Percentiles rank a stretch among this genome's conserved stretches.
These are phyloP conservation scores for Lordiphosa fenestrarum DNA, from an alignment of 2,888 invertebrate species.

Conservation along the genomic window DNA sequence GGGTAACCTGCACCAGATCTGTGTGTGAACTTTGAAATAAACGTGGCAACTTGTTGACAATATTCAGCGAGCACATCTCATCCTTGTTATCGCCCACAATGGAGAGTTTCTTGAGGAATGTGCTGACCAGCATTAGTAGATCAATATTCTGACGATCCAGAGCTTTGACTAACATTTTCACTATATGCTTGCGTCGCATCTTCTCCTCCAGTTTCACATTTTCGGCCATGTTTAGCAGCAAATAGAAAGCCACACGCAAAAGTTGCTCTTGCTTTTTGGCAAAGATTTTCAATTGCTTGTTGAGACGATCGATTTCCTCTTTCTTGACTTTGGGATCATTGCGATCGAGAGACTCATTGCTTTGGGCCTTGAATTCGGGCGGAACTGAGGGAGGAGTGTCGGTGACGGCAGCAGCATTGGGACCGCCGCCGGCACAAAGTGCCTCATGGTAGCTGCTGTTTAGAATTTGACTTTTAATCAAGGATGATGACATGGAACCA, in stretches of 20 bases:
- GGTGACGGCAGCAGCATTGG: not conserved
- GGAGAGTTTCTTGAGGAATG: slow-evolving; percentile 96
- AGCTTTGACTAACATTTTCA: slow-evolving; percentile 91
- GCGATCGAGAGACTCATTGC: slow-evolving; percentile 76
- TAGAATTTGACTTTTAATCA: slow-evolving; percentile 83
- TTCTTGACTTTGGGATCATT: slow-evolving; percentile 81
- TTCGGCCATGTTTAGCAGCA: slow-evolving; percentile 96
- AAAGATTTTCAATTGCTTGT: slow-evolving; percentile 88
- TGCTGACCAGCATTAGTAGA: slow-evolving; percentile 92
- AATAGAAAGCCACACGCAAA: slow-evolving; percentile 93
- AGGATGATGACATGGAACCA: slow-evolving; percentile 81
- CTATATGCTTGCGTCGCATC: slow-evolving; percentile 96
- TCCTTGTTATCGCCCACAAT: slow-evolving; percentile 97
- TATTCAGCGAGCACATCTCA: slow-evolving; percentile 90
- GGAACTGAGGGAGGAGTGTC: slow-evolving; percentile 18
- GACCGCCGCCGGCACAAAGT: slow-evolving; percentile 78
- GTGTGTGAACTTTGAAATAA: slow-evolving; percentile 85
- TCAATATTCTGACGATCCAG: slow-evolving; percentile 95
- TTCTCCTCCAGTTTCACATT: slow-evolving; percentile 97
- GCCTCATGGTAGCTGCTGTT: slow-evolving; percentile 87
- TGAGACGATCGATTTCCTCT: slow-evolving; percentile 89
- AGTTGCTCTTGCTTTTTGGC: slow-evolving; percentile 97
- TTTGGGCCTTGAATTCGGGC: slow-evolving; percentile 71
- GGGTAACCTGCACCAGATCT: slow-evolving; percentile 86
- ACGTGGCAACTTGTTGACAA: slow-evolving; percentile 91